Evolutionary conservation across 2,888 invertebrate genomes (phyloP).

Genomic region (Netelia virgata): DNA sequence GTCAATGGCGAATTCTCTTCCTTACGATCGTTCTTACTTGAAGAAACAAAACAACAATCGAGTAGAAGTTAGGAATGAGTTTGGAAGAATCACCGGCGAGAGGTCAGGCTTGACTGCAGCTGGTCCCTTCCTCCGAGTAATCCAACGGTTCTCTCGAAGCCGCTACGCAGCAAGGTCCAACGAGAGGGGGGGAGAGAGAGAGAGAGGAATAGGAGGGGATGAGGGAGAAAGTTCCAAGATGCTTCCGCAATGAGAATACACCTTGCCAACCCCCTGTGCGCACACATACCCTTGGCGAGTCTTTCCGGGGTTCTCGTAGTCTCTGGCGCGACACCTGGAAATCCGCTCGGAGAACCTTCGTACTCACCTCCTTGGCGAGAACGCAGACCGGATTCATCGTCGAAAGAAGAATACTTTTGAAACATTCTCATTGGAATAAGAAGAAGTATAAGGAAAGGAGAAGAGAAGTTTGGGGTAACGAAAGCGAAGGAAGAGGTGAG

Average conservation of each 20-base stretch:
- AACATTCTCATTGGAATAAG: slow-evolving; percentile 61
- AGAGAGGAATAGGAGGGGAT: slow-evolving; percentile 29
- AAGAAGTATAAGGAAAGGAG: slow-evolving; percentile 38
- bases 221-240: slow-evolving; percentile 72
- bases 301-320: slow-evolving; percentile 51
- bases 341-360: slow-evolving; percentile 50
- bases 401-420: slow-evolving; percentile 70
- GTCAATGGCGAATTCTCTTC: neutral
- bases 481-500: slow-evolving; percentile 34
- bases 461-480: slow-evolving; percentile 21
- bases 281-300: slow-evolving; percentile 16
- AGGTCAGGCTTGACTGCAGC: slow-evolving; percentile 67
- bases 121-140: slow-evolving; percentile 65
- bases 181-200: slow-evolving; percentile 28
- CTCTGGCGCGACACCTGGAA: slow-evolving; percentile 67
- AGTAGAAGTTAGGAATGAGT: slow-evolving; percentile 10
- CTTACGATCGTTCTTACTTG: neutral
- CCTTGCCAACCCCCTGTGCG: slow-evolving; percentile 34
- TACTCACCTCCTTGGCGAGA: slow-evolving; percentile 52
- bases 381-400: slow-evolving; percentile 10
- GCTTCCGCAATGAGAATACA: slow-evolving; percentile 74
- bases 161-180: neutral
- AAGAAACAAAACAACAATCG: neutral
- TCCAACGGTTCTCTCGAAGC: slow-evolving; percentile 61
- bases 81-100: slow-evolving; percentile 8